Percentiles rank a stretch among this genome's conserved stretches.
phyloP scores from a whole-genome alignment of 2,888 invertebrate genomes.

The Drosophila meridionalis region DNA sequence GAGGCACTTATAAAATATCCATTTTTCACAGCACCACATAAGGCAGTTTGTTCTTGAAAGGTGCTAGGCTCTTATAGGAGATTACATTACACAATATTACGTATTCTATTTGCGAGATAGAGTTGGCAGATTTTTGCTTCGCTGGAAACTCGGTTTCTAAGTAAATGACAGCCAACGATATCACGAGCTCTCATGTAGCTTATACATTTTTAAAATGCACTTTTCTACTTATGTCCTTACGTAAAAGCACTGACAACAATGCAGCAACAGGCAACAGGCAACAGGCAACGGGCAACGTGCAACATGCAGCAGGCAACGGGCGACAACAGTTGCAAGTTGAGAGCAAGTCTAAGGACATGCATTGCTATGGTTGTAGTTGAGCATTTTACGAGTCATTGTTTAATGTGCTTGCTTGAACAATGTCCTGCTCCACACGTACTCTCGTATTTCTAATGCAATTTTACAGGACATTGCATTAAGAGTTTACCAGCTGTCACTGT shows the following conservation, averaged over 20 bases:
- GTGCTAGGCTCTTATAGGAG: slow-evolving; percentile 19
- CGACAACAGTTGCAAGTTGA: slow-evolving; percentile 19
- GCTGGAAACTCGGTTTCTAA: slow-evolving; percentile 24
- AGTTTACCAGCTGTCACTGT: slow-evolving; percentile 48
- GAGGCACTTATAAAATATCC: not conserved
- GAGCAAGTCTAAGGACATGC: slow-evolving; percentile 43
- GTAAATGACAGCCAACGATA: slow-evolving; percentile 54
- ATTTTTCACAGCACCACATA: not conserved
- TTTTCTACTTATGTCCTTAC: slow-evolving; percentile 65
- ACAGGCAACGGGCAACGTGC: not conserved
- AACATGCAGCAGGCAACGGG: not conserved
- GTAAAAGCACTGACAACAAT: slow-evolving; percentile 66
- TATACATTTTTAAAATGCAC: slow-evolving; percentile 77
- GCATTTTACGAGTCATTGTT: slow-evolving; percentile 71
- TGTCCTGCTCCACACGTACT: slow-evolving; percentile 37
- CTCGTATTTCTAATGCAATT: slow-evolving; percentile 68
- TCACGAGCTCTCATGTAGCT: slow-evolving; percentile 61
- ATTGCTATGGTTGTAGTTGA: slow-evolving; percentile 37
- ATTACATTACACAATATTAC: slow-evolving; percentile 41
- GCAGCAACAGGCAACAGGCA: slow-evolving; percentile 34
- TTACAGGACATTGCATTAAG: slow-evolving; percentile 53
- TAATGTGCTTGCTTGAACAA: slow-evolving; percentile 45
- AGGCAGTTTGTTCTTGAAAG: slow-evolving; percentile 16
- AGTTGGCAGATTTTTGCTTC: slow-evolving; percentile 28
- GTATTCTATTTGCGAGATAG: slow-evolving; percentile 62